These are phyloP conservation scores for Phodopus roborovskii DNA, from an alignment of 2,113 vertebrate species.

Conservation along the genomic window DNA sequence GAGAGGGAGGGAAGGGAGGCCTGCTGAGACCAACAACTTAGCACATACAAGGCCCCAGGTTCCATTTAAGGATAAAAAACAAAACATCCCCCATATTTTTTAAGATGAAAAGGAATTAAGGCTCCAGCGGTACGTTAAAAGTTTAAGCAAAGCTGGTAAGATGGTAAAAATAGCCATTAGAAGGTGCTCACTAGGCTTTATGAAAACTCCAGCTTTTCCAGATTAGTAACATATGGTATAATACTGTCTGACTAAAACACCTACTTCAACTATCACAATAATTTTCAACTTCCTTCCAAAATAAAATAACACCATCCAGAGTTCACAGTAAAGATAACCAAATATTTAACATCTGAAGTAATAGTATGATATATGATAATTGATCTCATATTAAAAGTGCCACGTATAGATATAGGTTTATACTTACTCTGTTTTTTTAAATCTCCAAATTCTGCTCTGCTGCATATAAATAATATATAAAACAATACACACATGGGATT, in stretches of 20 bases:
- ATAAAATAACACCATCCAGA: constrained; percentile 73
- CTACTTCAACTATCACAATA: neutral
- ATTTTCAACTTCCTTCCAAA: constrained; percentile 54
- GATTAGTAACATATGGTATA: neutral
- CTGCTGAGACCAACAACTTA: neutral
- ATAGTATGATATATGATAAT: neutral
- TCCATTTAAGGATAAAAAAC: neutral
- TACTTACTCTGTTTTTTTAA: neutral
- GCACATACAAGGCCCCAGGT: neutral
- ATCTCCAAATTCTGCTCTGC: neutral
- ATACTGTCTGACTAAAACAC: constrained; percentile 17
- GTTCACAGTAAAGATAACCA: constrained; percentile 58
- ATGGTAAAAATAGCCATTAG: neutral
- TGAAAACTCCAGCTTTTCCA: neutral
- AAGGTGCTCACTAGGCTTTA: constrained; percentile 1
- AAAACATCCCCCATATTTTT: neutral
- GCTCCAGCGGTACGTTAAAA: neutral
- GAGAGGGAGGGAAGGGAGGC: accelerated
- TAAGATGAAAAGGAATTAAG: constrained; percentile 15
- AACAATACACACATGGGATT: constrained; percentile 3
- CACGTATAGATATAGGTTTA: neutral
- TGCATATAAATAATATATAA: constrained; percentile 6
- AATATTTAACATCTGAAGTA: constrained; percentile 16
- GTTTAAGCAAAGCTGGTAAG: neutral
- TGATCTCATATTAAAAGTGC: constrained; percentile 9